A percentile compares a stretch with the other conserved stretches of the same genome.
Conservation (phyloP, 2,113 vertebrate species). For the Aegypius monachus region DNA sequence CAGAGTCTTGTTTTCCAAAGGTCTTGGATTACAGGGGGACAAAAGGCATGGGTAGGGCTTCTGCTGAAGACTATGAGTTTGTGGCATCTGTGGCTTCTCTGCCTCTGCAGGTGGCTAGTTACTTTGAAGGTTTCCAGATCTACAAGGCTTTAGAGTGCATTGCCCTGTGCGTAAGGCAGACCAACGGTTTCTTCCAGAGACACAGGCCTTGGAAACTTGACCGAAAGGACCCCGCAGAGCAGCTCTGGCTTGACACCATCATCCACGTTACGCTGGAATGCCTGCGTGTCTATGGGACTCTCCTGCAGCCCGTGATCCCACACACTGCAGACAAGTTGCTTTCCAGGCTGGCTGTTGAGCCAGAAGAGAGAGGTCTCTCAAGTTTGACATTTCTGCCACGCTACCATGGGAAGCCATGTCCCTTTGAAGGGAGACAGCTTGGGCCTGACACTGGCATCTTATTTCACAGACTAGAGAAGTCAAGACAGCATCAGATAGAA, state of each 20-base stretch:
- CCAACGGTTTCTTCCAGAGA: conserved; percentile 89
- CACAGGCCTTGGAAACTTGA: conserved; percentile 89
- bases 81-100: conserved; percentile 74
- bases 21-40: not conserved
- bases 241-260: conserved; percentile 84
- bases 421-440: conserved; percentile 84
- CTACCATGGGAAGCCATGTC: conserved; percentile 70
- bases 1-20: conserved; percentile 76
- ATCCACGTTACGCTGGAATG: conserved; percentile 88
- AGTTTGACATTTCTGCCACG: conserved; percentile 76
- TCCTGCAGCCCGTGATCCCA: conserved; percentile 89
- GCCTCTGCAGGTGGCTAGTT: conserved; percentile 71
- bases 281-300: conserved; percentile 84
- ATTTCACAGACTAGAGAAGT: conserved; percentile 81
- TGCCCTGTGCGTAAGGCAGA: conserved; percentile 79
- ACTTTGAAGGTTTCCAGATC: conserved; percentile 80
- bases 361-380: conserved; percentile 73
- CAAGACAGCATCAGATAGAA: not conserved
- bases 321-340: conserved; percentile 79
- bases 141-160: conserved; percentile 92
- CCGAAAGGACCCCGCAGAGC: conserved; percentile 57
- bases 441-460: conserved; percentile 84
- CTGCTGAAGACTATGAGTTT: conserved; percentile 81
- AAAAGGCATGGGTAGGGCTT: conserved; percentile 32
- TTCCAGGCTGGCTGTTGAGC: conserved; percentile 79